Percentiles rank a stretch among this genome's conserved stretches.
Evolutionary conservation across 1,140 invertebrate species (phyloP).

Genomic region (Manduca sexta): DNA sequence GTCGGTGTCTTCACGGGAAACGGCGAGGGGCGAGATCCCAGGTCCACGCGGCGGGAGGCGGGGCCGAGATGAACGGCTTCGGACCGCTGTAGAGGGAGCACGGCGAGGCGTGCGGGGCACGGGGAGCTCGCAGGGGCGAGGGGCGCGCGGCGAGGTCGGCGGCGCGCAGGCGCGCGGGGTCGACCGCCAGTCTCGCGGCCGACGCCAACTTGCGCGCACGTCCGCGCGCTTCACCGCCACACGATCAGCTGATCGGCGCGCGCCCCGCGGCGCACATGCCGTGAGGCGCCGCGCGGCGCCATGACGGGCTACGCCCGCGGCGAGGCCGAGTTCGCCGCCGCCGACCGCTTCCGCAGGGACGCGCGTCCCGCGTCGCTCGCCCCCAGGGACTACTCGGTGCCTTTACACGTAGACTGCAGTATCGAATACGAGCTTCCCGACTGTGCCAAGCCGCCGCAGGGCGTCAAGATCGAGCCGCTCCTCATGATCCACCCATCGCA

Average conservation of each 20-base stretch:
- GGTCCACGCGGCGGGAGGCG: constrained; percentile 4
- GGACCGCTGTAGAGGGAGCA: background rate
- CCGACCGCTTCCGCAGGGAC: constrained; percentile 45
- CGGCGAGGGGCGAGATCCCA: background rate
- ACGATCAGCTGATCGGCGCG: constrained; percentile 56
- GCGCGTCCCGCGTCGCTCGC: constrained; percentile 44
- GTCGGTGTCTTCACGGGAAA: background rate
- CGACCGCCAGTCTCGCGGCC: constrained; percentile 44
- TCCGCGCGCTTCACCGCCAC: constrained; percentile 35
- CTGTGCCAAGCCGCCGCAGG: constrained; percentile 83
- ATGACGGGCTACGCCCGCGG: constrained; percentile 69
- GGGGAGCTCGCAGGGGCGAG: background rate
- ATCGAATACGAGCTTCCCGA: constrained; percentile 88
- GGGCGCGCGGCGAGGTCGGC: constrained; percentile 7
- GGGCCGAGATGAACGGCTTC: constrained; percentile 7
- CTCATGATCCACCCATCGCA: constrained; percentile 90
- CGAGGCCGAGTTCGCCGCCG: constrained; percentile 58
- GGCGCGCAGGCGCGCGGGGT: constrained; percentile 7
- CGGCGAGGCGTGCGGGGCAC: background rate
- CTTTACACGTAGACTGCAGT: constrained; percentile 86
- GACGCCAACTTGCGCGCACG: constrained; percentile 41
- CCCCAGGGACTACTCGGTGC: constrained; percentile 82
- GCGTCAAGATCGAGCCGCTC: constrained; percentile 81
- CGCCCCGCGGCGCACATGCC: constrained; percentile 62
- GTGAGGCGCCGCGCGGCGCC: constrained; percentile 54